Base-by-base conservation (phyloP, 2,888 invertebrate genomes). In the Pterostichus niger region DNA sequence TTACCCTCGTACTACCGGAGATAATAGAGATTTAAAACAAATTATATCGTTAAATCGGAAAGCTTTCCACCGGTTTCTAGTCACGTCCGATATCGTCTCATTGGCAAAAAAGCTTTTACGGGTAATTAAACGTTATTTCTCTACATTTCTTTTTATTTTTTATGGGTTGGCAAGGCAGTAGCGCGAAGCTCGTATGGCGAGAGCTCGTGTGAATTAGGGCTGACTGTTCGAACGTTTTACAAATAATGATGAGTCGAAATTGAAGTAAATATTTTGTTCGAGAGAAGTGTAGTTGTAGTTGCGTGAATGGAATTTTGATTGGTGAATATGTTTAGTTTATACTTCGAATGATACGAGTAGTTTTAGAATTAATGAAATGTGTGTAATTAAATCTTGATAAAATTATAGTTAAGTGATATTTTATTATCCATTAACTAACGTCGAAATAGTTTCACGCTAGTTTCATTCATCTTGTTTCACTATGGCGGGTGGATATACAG, bases 11-110 rank as follows among this genome's bases (percentile, higher is more conserved):
- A 17, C 15, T 13, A 11, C 49, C 46, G 40, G 13, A 71, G 81
- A 81, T 81, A 81, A 81, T 81, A 81, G 71, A 81, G 81, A 81
- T 81, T 81, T 81, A 81, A 81, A 81, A 81, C 81, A 81, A 81
- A 81, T 81, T 81, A 81, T 81, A 81, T 81, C 81, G 81, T 81
- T 81, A 81, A 73, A 81, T 73, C 81, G 54, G 64, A 71, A 73
- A 73, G 73, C 71, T 54, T 46, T 56, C 68, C 54, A 73, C 46
- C 54, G 73, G 73, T 81, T 81, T 81, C 81, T 54, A 81, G 73
- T 81, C 81, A 81, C 81, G 81, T 81, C 54, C 73, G 54, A 71
- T 71, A 81, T 81, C 81, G 81, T 81, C 71, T 81, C 73, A 52
- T 56, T 81, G 35, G 71, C 71, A 71, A 68, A 71, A 81, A 81